These are phyloP conservation scores for Chinchilla lanigera DNA, from an alignment of 2,113 vertebrate genomes.

Conservation along the genomic window DNA sequence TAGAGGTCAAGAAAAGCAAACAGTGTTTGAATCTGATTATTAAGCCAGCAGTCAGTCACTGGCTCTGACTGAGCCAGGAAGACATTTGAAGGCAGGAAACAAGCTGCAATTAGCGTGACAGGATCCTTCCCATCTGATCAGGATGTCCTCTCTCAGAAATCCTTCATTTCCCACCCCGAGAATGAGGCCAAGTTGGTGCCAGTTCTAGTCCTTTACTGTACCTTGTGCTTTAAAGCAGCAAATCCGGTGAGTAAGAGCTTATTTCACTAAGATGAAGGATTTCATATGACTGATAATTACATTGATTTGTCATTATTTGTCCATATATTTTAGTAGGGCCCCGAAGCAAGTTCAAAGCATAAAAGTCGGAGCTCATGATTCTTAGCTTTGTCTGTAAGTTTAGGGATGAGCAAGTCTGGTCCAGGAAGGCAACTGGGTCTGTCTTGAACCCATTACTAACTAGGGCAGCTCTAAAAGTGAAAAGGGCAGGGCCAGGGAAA, in stretches of 20 bases:
- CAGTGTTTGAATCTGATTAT: slow-evolving; percentile 69
- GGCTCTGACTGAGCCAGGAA: slow-evolving; percentile 56
- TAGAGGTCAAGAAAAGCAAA: slow-evolving; percentile 76
- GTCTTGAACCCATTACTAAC: not conserved
- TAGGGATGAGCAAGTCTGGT: not conserved
- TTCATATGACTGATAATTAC: not conserved
- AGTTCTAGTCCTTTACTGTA: not conserved
- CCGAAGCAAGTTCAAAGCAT: slow-evolving; percentile 40
- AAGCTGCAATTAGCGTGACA: slow-evolving; percentile 26
- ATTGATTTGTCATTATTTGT: not conserved
- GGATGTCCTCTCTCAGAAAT: slow-evolving; percentile 52
- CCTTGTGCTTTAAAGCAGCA: slow-evolving; percentile 30
- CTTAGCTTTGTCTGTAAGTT: not conserved
- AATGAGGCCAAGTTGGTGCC: not conserved
- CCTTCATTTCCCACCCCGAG: not conserved
- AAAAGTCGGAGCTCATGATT: not conserved
- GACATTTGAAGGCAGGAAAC: slow-evolving; percentile 58
- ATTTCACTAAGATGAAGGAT: not conserved
- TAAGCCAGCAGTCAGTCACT: slow-evolving; percentile 61
- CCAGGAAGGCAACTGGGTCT: not conserved
- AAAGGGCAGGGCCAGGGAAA: not conserved
- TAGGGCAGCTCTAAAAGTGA: not conserved
- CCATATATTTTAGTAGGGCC: not conserved
- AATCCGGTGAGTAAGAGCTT: slow-evolving; percentile 24
- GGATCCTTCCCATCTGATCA: slow-evolving; percentile 25